Conservation (phyloP, 2,888 invertebrate genomes). For the Nebria salina region DNA sequence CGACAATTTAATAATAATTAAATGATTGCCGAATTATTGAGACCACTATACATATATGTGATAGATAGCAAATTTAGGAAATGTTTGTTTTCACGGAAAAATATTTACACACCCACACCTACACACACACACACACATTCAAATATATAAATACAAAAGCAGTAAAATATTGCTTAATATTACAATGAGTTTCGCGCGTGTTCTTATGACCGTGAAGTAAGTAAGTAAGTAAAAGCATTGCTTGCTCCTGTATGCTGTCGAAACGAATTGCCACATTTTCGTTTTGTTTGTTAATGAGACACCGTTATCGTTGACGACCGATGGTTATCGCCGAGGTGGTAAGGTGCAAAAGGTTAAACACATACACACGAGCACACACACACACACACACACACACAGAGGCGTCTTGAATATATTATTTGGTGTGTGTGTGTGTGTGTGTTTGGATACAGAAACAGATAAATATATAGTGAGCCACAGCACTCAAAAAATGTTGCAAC, state of each 20-base stretch:
- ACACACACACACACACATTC: too few species aligned
- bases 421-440: conserved; percentile 5
- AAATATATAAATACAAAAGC: background rate
- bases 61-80: too few species aligned
- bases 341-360: conserved; percentile 34
- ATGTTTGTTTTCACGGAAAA: too few species aligned
- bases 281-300: conserved; percentile 45
- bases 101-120: too few species aligned
- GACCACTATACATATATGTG: too few species aligned
- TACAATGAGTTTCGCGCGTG: background rate
- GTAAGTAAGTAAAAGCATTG: background rate
- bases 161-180: conserved; percentile 4
- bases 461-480: conserved; percentile 22
- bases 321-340: conserved; percentile 35
- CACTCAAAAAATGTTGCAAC: conserved; percentile 43
- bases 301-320: conserved; percentile 37
- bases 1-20: too few species aligned
- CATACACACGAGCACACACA: conserved; percentile 5
- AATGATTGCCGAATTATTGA: too few species aligned
- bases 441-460: background rate
- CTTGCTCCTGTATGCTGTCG: conserved; percentile 26
- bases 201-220: conserved; percentile 29
- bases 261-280: conserved; percentile 46
- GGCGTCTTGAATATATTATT: conserved; percentile 14
- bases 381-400: conserved; percentile 5